Conservation (phyloP, 2,797 vertebrate species). For the Ctenosaura bakeri region DNA sequence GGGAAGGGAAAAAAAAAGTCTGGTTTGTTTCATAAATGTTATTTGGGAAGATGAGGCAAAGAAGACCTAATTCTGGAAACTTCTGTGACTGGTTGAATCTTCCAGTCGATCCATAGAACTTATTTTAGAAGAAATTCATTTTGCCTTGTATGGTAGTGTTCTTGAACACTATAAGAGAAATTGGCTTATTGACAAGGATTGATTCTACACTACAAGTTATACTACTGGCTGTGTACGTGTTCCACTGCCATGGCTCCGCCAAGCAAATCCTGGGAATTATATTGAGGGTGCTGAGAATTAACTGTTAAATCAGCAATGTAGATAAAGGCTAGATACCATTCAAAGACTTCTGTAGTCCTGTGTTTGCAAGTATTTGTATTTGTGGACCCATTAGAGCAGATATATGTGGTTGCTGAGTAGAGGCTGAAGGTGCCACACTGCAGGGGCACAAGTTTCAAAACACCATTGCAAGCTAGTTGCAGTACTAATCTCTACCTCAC, state of each 20-base stretch:
- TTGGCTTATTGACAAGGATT: not conserved
- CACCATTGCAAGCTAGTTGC: not conserved
- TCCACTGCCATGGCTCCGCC: not conserved
- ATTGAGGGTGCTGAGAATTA: no score
- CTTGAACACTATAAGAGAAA: not conserved
- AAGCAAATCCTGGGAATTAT: not conserved
- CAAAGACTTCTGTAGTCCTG: no score
- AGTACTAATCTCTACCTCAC: not conserved
- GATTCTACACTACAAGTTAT: not conserved
- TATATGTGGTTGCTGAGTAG: no score
- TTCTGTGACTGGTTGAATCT: not conserved
- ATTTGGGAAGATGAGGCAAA: not conserved
- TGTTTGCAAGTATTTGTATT: no score
- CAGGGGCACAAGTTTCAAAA: not conserved
- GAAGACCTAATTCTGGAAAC: not conserved
- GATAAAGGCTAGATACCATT: no score
- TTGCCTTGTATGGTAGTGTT: no score
- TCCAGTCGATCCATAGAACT: not conserved
- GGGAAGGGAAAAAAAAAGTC: not conserved
- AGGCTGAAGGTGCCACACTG: not conserved
- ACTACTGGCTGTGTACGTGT: not conserved
- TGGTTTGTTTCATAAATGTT: not conserved
- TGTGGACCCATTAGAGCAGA: no score
- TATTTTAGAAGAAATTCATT: not conserved
- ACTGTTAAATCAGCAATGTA: no score